These are phyloP conservation scores for Gasteruption jaculator DNA, from an alignment of 2,888 invertebrate species.

Conservation along the genomic window DNA sequence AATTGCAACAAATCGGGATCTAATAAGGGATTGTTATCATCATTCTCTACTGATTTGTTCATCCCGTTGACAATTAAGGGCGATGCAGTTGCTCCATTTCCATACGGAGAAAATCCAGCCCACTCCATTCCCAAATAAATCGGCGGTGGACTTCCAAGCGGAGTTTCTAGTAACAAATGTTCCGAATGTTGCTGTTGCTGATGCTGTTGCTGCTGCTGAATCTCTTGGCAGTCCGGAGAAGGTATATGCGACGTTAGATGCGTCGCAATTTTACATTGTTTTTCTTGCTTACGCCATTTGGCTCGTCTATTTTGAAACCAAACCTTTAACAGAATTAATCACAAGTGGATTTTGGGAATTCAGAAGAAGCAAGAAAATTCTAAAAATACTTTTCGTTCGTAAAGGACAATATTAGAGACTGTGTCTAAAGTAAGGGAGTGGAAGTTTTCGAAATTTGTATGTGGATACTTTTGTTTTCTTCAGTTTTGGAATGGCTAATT, in stretches of 20 bases:
- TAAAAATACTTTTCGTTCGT: no score
- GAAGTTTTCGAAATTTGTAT: no score
- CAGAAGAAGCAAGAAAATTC: no score
- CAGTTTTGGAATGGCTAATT: no score
- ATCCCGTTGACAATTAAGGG: slow-evolving; percentile 45
- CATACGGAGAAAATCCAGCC: slow-evolving; percentile 49
- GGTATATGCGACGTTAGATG: slow-evolving; percentile 40
- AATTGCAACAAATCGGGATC: slow-evolving; percentile 48
- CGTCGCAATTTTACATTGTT: slow-evolving; percentile 44
- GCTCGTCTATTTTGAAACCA: slow-evolving; percentile 53
- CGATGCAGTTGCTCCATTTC: slow-evolving; percentile 38
- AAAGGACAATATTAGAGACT: no score
- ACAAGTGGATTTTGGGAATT: not conserved
- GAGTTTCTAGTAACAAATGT: slow-evolving; percentile 44
- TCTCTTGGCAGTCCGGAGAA: slow-evolving; percentile 34
- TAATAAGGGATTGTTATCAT: slow-evolving; percentile 44
- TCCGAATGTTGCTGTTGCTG: slow-evolving; percentile 38
- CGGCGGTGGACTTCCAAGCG: slow-evolving; percentile 46
- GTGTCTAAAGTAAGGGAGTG: no score
- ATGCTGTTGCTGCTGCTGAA: slow-evolving; percentile 30
- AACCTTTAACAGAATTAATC: slow-evolving; percentile 31
- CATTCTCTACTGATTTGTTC: slow-evolving; percentile 40
- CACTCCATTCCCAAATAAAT: slow-evolving; percentile 51
- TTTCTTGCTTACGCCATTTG: slow-evolving; percentile 58
- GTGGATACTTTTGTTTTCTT: no score